phyloP scores from a whole-genome alignment of 2,888 invertebrate species.

The Odontocolon sp. region DNA sequence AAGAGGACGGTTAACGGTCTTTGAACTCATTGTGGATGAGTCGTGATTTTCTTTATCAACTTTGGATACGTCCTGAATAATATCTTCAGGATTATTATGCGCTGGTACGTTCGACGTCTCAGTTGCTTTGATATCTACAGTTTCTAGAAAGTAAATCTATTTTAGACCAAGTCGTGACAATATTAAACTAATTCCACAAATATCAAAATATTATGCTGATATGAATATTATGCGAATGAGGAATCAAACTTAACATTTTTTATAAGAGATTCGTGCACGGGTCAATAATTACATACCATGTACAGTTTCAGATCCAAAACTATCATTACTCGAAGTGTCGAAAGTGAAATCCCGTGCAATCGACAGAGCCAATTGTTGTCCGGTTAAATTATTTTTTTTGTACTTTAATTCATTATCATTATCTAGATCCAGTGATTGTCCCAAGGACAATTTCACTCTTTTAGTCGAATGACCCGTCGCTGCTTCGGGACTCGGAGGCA shows the following conservation, averaged over 20 bases:
- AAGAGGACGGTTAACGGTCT: constrained; percentile 52
- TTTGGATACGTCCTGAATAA: not conserved
- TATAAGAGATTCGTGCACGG: too few relatives aligned
- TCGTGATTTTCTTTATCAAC: constrained; percentile 53
- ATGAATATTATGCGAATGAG: not conserved
- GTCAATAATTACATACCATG: constrained; percentile 45
- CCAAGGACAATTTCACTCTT: constrained; percentile 39
- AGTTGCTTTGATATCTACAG: constrained; percentile 20
- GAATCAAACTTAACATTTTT: too few relatives aligned
- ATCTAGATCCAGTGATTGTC: not conserved
- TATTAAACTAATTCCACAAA: too few relatives aligned
- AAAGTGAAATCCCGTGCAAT: constrained; percentile 62
- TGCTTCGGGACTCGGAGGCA: constrained; percentile 18
- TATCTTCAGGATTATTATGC: not conserved
- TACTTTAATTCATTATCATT: not conserved
- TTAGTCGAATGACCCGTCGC: constrained; percentile 19
- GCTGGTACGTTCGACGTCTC: not conserved
- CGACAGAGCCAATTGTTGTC: constrained; percentile 54
- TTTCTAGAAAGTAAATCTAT: constrained; percentile 22
- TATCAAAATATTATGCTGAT: too few relatives aligned
- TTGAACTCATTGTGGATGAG: not conserved
- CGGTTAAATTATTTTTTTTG: constrained; percentile 5
- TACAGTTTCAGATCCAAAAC: constrained; percentile 20
- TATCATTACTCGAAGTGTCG: constrained; percentile 65
- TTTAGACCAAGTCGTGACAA: not conserved